Conservation (phyloP, 2,888 invertebrate genomes). For the Cheilosia grossa region DNA sequence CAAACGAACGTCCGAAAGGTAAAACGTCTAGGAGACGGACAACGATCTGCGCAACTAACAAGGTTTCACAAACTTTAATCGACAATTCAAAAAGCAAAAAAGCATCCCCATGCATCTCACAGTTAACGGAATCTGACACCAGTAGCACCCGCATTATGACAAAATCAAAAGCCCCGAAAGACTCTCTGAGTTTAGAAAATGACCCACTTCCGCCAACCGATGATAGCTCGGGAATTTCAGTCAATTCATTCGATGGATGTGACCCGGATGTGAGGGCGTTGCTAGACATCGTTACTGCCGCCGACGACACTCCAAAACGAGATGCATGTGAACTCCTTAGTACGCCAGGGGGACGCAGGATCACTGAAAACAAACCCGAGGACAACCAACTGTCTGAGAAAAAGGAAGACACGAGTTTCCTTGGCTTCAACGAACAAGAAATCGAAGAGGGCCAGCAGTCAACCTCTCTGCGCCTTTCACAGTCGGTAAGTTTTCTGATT, state of each 20-base stretch:
- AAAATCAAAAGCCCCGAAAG: neutral
- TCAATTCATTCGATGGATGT: conserved; percentile 7
- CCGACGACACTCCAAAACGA: neutral
- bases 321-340: neutral
- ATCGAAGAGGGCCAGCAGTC: conserved; percentile 61
- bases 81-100: neutral
- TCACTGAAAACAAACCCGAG: neutral
- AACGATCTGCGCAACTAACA: too few relatives aligned
- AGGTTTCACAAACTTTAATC: too few relatives aligned
- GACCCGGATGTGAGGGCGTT: neutral
- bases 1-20: too few relatives aligned
- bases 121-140: neutral
- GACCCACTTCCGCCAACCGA: neutral
- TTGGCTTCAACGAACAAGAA: conserved; percentile 60
- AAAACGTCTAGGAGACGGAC: too few relatives aligned
- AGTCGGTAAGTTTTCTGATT: conserved; percentile 46
- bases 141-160: neutral
- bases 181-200: neutral
- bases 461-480: conserved; percentile 56
- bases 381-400: neutral
- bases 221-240: neutral
- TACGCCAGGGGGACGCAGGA: neutral
- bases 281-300: neutral
- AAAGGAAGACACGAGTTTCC: conserved; percentile 20
- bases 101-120: neutral